phyloP scores from a whole-genome alignment of 2,888 invertebrate genomes.

The Entomobrya multifasciata region DNA sequence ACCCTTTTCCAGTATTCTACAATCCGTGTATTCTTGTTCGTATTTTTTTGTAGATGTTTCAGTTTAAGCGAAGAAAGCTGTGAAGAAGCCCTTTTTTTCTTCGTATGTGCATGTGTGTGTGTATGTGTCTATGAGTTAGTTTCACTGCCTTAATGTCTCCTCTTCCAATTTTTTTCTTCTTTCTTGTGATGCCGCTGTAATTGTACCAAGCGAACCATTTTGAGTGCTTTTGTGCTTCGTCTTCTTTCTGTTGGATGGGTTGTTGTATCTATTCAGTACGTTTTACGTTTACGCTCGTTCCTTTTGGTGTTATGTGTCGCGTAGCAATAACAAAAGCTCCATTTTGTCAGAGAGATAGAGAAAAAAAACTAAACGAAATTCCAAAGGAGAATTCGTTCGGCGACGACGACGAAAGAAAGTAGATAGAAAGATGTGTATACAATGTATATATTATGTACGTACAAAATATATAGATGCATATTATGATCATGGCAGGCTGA shows the following conservation, averaged over 20 bases:
- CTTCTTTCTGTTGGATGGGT: neutral
- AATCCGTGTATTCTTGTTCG: neutral
- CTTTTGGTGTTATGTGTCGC: neutral
- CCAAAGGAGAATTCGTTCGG: slow-evolving; percentile 1
- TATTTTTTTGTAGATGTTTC: neutral
- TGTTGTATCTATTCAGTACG: neutral
- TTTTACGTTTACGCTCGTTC: neutral
- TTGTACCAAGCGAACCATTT: slow-evolving; percentile 4
- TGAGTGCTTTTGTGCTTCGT: neutral
- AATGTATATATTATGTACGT: neutral
- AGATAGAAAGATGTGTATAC: neutral
- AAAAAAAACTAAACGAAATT: slow-evolving; percentile 16
- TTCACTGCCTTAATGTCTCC: slow-evolving; percentile 16
- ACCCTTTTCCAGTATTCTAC: neutral
- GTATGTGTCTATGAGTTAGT: neutral
- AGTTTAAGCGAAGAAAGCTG: slow-evolving; percentile 25
- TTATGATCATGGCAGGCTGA: no score
- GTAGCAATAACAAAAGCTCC: slow-evolving; percentile 34
- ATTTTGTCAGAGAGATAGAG: slow-evolving; percentile 30
- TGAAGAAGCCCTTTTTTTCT: no score
- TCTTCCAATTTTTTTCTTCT: neutral
- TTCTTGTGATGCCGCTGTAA: slow-evolving; percentile 16
- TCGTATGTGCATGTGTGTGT: neutral
- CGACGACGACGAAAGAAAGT: neutral
- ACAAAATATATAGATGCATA: neutral